Evolutionary conservation across 2,797 vertebrate species (phyloP).

Genomic region (Euthynnus affinis): DNA sequence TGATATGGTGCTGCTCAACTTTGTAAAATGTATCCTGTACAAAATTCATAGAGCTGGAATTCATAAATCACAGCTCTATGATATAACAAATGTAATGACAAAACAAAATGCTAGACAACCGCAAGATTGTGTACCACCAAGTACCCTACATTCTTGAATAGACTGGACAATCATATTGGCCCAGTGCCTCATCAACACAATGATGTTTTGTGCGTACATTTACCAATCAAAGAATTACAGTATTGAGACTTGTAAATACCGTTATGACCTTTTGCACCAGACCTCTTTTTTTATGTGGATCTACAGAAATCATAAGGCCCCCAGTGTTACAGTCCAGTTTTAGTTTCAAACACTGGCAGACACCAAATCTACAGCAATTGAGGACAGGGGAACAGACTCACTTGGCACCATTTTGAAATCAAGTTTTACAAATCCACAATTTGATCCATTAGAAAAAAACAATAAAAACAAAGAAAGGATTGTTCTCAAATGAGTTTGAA

Average conservation of each 20-base stretch:
- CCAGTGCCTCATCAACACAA: constrained; percentile 39
- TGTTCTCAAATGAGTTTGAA: constrained; percentile 60
- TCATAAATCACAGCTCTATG: constrained; percentile 34
- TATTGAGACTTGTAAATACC: constrained; percentile 23
- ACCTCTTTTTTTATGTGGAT: constrained; percentile 23
- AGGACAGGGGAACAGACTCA: constrained; percentile 47
- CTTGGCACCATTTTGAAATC: constrained; percentile 80
- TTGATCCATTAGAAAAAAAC: constrained; percentile 59
- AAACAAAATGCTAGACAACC: constrained; percentile 38
- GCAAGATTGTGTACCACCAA: constrained; percentile 25
- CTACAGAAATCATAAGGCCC: constrained; percentile 58
- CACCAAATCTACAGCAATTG: constrained; percentile 49
- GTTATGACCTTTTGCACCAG: constrained; percentile 1
- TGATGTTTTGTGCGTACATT: constrained; percentile 45
- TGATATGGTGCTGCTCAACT: constrained; percentile 67
- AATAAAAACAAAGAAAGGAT: constrained; percentile 43
- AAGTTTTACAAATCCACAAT: constrained; percentile 52
- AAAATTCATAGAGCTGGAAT: constrained; percentile 54
- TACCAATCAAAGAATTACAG: constrained; percentile 32
- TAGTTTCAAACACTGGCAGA: constrained; percentile 56
- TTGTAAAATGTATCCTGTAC: constrained; percentile 48
- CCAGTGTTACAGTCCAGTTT: constrained; percentile 49
- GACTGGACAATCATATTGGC: constrained; percentile 54
- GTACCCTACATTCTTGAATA: constrained; percentile 65
- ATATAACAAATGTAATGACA: constrained; percentile 21